These are phyloP conservation scores for Mastomys coucha DNA, from an alignment of 2,113 vertebrate genomes.

Conservation along the genomic window DNA sequence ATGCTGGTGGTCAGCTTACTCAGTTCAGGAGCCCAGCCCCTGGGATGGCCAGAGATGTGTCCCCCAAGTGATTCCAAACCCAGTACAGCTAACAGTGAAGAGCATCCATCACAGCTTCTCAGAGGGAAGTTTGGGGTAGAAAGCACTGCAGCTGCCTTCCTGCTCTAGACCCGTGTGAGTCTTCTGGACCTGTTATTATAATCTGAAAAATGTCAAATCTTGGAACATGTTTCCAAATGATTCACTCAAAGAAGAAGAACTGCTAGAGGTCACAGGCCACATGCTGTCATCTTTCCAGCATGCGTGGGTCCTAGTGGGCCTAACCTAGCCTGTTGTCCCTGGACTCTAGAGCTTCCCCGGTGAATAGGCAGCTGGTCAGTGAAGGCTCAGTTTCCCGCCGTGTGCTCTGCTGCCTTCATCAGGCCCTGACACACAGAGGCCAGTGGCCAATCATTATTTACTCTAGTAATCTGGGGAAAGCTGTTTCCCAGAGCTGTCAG, in stretches of 20 bases:
- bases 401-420: neutral
- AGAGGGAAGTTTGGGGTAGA: neutral
- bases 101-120: neutral
- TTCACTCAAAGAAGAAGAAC: neutral
- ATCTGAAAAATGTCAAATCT: constrained; percentile 12
- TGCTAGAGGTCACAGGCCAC: neutral
- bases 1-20: neutral
- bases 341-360: neutral
- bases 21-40: neutral
- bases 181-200: neutral
- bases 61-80: neutral
- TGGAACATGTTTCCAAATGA: constrained; percentile 4
- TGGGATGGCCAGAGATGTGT: neutral
- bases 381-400: neutral
- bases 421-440: constrained; percentile 20
- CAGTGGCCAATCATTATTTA: neutral
- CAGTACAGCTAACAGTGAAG: neutral
- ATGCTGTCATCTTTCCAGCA: neutral
- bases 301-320: neutral
- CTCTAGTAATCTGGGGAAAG: constrained; percentile 38
- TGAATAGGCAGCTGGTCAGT: neutral
- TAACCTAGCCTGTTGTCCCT: neutral
- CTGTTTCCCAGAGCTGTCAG: constrained; percentile 26
- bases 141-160: neutral
- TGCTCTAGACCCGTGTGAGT: neutral